Evolutionary conservation across 2,113 vertebrate genomes (phyloP).

Genomic region (Oreocharis arfaki): DNA sequence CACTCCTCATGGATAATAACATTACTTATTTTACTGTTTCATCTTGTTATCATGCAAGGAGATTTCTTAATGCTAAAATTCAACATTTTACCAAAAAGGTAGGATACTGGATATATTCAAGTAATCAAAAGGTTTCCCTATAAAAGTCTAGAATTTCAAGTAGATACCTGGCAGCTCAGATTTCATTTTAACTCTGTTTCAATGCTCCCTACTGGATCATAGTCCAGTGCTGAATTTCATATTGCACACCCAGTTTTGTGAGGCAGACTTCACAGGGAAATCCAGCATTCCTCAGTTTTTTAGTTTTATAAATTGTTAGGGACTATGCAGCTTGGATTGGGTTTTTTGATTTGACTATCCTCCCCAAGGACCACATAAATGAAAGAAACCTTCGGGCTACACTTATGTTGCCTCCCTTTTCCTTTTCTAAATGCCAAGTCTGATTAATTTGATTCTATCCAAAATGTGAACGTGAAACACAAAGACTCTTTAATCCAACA

Average conservation of each 20-base stretch:
- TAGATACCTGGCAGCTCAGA: neutral
- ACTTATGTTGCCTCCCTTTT: neutral
- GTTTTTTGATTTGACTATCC: neutral
- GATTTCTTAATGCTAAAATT: neutral
- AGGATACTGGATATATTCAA: neutral
- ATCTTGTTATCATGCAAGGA: neutral
- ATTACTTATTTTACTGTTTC: neutral
- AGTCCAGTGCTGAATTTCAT: neutral
- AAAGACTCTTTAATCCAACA: neutral
- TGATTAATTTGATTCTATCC: neutral
- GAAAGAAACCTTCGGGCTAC: neutral
- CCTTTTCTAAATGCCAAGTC: neutral
- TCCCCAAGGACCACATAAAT: neutral
- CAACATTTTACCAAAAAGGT: neutral
- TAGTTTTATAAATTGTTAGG: neutral
- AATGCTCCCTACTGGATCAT: neutral
- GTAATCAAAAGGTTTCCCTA: neutral
- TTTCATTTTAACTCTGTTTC: neutral
- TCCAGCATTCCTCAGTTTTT: neutral
- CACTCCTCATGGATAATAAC: neutral
- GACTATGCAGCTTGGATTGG: neutral
- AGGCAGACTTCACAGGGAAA: neutral
- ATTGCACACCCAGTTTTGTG: neutral
- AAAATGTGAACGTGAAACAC: neutral
- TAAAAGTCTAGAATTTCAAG: neutral